Base-by-base conservation (phyloP, 2,888 invertebrate species). In the Choristoneura rosaceana region DNA sequence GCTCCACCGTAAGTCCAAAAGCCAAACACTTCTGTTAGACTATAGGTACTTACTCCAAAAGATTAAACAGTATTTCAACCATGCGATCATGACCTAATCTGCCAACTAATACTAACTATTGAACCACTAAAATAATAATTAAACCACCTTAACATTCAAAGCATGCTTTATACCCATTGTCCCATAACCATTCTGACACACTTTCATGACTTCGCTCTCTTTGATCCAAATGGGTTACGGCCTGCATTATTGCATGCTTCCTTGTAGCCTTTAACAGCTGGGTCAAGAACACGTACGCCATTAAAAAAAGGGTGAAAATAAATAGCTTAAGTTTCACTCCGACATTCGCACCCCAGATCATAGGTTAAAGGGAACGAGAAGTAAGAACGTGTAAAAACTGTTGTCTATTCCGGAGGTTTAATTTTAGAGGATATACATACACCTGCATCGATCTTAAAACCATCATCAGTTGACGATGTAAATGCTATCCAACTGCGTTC, bases 201-300 rank as follows among this genome's bases (percentile, higher is more conserved):
- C 17, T 61, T 69, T 25, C 66, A 43, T 52, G 55, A 25, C 45
- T n/a, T 9, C 52, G 43, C 15, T 66, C 55, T 61, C 52, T 59
- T 64, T 25, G 25, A 64, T 41, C 25, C 34, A 71, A 25, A 61
- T 62, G 45, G 66, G 66, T 58, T 60, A 71, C 17, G 71, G 62
- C 41, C 62, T 61, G 64, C 70, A 70, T 47, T 17, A 38, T 33
- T 50, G 64, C 64, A 64, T 64, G 66, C 38, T 71, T 71, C 71
- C 71, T 67, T 59, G 17, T 55, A 45, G 62, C 71, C 65, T 60
- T 60, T 34, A 41, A 52, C 17, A 33, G 17, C 65, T 66, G 45
- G 71, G 71, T 71, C 71, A 71, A 71, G 71, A 64, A 38, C 55
- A 12, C 12, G 3, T 55, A 9, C 4, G 12, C 12, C 52, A 12